Evolutionary conservation across 2,797 vertebrate genomes (phyloP).

Genomic region (Coreius guichenoti): DNA sequence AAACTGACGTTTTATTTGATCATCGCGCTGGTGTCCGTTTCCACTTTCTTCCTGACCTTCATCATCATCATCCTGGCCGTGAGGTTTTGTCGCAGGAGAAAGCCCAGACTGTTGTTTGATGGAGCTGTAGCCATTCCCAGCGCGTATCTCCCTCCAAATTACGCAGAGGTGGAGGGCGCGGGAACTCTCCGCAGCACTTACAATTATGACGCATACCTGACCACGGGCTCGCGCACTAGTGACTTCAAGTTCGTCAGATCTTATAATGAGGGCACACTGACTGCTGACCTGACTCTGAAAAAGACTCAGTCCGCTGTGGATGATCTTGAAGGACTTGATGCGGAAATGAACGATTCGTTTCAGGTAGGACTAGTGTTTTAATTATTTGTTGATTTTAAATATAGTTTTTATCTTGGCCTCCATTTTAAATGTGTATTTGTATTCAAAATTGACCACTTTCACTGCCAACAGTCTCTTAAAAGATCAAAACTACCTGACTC

Average conservation of each 20-base stretch:
- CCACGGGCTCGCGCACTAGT: slow-evolving; percentile 63
- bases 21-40: slow-evolving; percentile 76
- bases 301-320: slow-evolving; percentile 27
- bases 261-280: slow-evolving; percentile 48
- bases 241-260: slow-evolving; percentile 66
- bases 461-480: neutral
- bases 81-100: slow-evolving; percentile 48
- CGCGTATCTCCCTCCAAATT: slow-evolving; percentile 54
- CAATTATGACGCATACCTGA: slow-evolving; percentile 72
- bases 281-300: slow-evolving; percentile 34
- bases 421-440: neutral
- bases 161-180: slow-evolving; percentile 57
- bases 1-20: slow-evolving; percentile 63
- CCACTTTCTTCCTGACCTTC: slow-evolving; percentile 74
- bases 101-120: slow-evolving; percentile 49
- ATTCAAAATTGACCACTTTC: neutral
- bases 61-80: slow-evolving; percentile 45
- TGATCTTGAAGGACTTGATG: neutral
- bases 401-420: rapidly evolving
- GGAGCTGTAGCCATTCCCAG: slow-evolving; percentile 52
- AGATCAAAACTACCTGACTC: neutral
- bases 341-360: neutral
- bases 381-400: no score
- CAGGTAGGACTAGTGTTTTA: neutral
- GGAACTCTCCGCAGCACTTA: slow-evolving; percentile 64